Conservation (phyloP, 2,113 vertebrate species). For the Psittacara wagleri region DNA sequence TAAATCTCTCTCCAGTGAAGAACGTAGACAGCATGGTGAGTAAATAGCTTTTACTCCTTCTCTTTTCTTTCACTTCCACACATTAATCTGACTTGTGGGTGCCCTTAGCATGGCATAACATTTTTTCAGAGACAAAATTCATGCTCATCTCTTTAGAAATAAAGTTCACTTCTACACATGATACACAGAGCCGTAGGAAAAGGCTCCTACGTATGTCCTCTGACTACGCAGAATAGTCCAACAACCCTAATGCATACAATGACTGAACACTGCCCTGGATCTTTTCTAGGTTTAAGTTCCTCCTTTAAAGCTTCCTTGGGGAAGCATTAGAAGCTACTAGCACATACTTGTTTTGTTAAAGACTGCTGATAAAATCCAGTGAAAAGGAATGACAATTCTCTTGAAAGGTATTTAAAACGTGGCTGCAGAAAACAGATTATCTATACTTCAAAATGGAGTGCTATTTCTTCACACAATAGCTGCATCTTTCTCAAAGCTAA, state of each 20-base stretch:
- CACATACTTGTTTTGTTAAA: background rate
- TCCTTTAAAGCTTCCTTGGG: background rate
- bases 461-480: background rate
- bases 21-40: background rate
- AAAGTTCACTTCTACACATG: background rate
- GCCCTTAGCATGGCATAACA: background rate
- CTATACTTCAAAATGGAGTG: background rate
- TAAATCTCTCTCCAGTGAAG: background rate
- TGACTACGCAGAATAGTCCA: background rate
- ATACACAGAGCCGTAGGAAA: background rate
- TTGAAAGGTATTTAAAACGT: background rate
- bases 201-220: background rate
- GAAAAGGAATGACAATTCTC: background rate
- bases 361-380: background rate
- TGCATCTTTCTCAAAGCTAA: background rate
- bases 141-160: conserved; percentile 18
- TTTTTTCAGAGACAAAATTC: conserved; percentile 15
- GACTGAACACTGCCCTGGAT: background rate
- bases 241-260: background rate
- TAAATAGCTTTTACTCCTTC: conserved; percentile 22
- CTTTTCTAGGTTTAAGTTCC: background rate
- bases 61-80: background rate
- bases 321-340: background rate
- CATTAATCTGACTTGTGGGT: background rate
- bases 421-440: background rate